Percentiles rank a stretch among this genome's conserved stretches.
These are phyloP conservation scores for Microcebus tavaratra DNA, from an alignment of 2,113 vertebrate genomes.

Conservation along the genomic window DNA sequence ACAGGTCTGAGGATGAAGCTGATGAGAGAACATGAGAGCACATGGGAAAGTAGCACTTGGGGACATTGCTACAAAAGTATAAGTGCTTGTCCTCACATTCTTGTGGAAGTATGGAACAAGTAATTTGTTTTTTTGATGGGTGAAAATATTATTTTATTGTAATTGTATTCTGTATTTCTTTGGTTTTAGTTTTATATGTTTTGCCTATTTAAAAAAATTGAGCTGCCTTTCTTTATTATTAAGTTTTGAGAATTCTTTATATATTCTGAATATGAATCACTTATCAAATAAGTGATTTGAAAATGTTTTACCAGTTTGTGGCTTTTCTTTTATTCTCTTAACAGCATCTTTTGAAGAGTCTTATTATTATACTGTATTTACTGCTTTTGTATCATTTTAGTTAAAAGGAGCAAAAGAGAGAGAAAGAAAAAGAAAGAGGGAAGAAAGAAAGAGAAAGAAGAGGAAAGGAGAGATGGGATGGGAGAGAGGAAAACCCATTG, in stretches of 20 bases:
- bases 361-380: neutral
- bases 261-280: neutral
- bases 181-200: neutral
- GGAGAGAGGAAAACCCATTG: neutral
- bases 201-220: neutral
- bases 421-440: neutral
- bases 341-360: neutral
- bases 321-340: neutral
- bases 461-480: too few species aligned
- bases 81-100: neutral
- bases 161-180: neutral
- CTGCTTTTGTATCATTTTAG: neutral
- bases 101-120: neutral
- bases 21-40: neutral
- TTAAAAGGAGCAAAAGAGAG: neutral
- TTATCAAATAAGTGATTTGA: neutral
- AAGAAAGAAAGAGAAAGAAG: too few species aligned
- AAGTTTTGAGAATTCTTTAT: neutral
- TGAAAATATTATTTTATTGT: slow-evolving; percentile 21
- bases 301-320: neutral
- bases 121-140: slow-evolving; percentile 29
- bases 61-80: neutral
- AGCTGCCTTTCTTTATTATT: neutral
- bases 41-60: neutral
- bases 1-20: neutral